Evolutionary conservation across 1,140 invertebrate genomes (phyloP).

Genomic region (Drosophila bocki): DNA sequence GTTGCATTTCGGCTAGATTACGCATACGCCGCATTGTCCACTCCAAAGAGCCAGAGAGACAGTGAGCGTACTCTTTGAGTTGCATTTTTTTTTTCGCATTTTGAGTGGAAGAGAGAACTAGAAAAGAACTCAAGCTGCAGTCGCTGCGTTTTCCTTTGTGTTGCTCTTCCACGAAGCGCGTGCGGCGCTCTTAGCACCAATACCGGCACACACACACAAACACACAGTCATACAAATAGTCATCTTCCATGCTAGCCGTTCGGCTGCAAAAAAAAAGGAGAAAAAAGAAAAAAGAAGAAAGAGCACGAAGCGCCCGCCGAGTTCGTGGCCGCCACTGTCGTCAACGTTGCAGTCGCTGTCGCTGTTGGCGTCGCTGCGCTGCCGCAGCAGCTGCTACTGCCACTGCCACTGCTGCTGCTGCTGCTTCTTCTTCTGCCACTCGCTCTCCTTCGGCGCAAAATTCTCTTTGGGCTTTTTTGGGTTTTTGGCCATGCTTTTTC

Average conservation of each 20-base stretch:
- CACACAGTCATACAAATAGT: conserved; percentile 16
- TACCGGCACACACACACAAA: conserved; percentile 34
- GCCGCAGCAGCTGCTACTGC: conserved; percentile 25
- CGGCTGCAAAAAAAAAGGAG: conserved; percentile 33
- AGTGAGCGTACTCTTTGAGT: conserved; percentile 5
- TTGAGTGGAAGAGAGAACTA: conserved; percentile 7
- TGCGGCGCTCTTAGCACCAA: conserved; percentile 70
- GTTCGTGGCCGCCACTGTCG: conserved; percentile 31
- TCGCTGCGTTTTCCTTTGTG: conserved; percentile 56
- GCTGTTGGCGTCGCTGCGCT: conserved; percentile 24
- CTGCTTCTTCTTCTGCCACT: conserved; percentile 20
- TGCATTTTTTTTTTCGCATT: conserved; percentile 10
- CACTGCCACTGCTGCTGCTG: conserved; percentile 2
- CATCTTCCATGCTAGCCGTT: conserved; percentile 48
- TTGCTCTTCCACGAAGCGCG: conserved; percentile 69
- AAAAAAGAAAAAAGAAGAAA: conserved; percentile 1
- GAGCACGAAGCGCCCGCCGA: conserved; percentile 53
- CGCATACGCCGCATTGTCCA: conserved; percentile 74
- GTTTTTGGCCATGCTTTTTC: conserved; percentile 58
- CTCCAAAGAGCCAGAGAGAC: conserved; percentile 26
- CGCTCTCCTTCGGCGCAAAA: conserved; percentile 42
- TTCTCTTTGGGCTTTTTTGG: conserved; percentile 47
- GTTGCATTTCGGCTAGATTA: conserved; percentile 54
- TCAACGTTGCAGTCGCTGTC: conserved; percentile 17
- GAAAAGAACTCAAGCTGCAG: conserved; percentile 48